Evolutionary conservation across 2,888 invertebrate species (phyloP).

Genomic region (Nomada ruficornis): DNA sequence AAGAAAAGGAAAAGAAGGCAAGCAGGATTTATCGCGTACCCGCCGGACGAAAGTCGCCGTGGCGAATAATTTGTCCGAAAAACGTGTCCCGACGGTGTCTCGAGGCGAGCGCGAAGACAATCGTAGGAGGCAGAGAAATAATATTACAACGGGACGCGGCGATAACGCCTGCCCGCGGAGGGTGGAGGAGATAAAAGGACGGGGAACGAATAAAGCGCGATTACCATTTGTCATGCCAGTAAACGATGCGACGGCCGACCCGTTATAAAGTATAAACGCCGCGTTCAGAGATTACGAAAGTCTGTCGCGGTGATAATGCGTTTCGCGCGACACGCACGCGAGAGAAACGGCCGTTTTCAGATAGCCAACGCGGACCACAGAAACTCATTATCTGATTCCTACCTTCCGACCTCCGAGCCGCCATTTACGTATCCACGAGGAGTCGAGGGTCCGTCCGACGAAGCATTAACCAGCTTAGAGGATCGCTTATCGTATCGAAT

Average conservation of each 20-base stretch:
- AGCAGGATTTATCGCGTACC: slow-evolving; percentile 10
- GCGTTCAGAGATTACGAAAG: slow-evolving; percentile 72
- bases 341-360: slow-evolving; percentile 23
- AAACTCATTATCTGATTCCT: slow-evolving; percentile 50
- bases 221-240: slow-evolving; percentile 72
- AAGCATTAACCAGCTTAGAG: not conserved
- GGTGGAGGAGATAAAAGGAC: slow-evolving; percentile 65
- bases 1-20: not conserved
- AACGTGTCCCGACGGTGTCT: slow-evolving; percentile 12
- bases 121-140: slow-evolving; percentile 70
- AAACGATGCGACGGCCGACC: slow-evolving; percentile 66
- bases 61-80: slow-evolving; percentile 49
- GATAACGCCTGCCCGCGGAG: slow-evolving; percentile 61
- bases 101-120: slow-evolving; percentile 40
- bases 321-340: slow-evolving; percentile 68
- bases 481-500: not conserved
- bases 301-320: slow-evolving; percentile 74
- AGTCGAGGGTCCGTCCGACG: not conserved
- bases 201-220: slow-evolving; percentile 64
- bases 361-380: slow-evolving; percentile 14
- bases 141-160: slow-evolving; percentile 58
- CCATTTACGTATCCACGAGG: not conserved
- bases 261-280: slow-evolving; percentile 70
- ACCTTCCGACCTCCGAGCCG: not conserved
- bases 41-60: not conserved